These are phyloP conservation scores for Caenorhabditis elegans DNA, from an alignment of 1,140 invertebrate species.

Conservation along the genomic window WBcel235 BX284604.4:10312501-10313000, in stretches of 20 bases:
- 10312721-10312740: conserved; percentile 29
- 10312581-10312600: conserved; percentile 33
- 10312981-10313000: background rate
- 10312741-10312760: conserved; percentile 1
- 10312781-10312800: background rate
- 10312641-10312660: conserved; percentile 22
- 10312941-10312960: background rate
- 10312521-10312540: conserved; percentile 69
- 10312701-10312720: background rate
- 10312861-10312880: background rate
- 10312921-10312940: background rate
- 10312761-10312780: conserved; percentile 5
- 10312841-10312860: conserved; percentile 14
- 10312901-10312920: background rate
- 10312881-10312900: conserved; percentile 10
- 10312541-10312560: conserved; percentile 69
- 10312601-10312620: conserved; percentile 3
- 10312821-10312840: conserved; percentile 16
- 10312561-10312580: conserved; percentile 69
- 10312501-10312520: conserved; percentile 77
- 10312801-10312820: background rate
- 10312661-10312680: conserved; percentile 17
- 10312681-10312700: conserved; percentile 9
- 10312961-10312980: background rate
- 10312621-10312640: conserved; percentile 11